Percentiles rank a stretch among this genome's conserved stretches.
These are phyloP conservation scores for Aspidiotus rigidus DNA, from an alignment of 2,888 invertebrate genomes.

Conservation along the genomic window DNA sequence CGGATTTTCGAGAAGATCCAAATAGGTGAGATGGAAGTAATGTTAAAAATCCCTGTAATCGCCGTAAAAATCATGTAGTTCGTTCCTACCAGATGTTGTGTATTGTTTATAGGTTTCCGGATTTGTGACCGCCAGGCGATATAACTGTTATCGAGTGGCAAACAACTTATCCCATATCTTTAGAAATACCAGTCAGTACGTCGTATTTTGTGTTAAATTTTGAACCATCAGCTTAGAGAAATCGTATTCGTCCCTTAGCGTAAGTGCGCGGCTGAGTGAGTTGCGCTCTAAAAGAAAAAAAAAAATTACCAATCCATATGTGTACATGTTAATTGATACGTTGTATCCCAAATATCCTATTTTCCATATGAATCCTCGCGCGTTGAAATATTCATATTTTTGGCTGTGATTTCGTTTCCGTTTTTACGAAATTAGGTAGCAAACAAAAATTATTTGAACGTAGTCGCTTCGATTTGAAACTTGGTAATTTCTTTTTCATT, in stretches of 20 bases:
- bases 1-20: conserved; percentile 75
- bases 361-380: no score
- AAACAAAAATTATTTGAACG: conserved; percentile 1
- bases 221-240: conserved; percentile 18
- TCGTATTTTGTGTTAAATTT: conserved; percentile 25
- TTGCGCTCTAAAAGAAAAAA: no score
- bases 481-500: no score
- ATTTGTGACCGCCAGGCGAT: conserved; percentile 29
- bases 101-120: conserved; percentile 25
- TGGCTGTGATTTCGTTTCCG: conserved; percentile 24
- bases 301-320: no score
- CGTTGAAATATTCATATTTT: conserved; percentile 6
- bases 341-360: no score
- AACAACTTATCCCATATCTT: conserved; percentile 16
- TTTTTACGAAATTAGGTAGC: neutral
- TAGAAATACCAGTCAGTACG: conserved; percentile 27
- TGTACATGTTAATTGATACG: no score
- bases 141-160: conserved; percentile 28
- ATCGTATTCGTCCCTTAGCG: no score
- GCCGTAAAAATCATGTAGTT: neutral
- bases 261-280: no score
- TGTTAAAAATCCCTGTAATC: neutral
- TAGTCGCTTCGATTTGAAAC: neutral
- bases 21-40: conserved; percentile 48
- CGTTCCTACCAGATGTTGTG: neutral